Evolutionary conservation across 2,888 invertebrate genomes (phyloP).

Genomic region (Trachelus stipa): DNA sequence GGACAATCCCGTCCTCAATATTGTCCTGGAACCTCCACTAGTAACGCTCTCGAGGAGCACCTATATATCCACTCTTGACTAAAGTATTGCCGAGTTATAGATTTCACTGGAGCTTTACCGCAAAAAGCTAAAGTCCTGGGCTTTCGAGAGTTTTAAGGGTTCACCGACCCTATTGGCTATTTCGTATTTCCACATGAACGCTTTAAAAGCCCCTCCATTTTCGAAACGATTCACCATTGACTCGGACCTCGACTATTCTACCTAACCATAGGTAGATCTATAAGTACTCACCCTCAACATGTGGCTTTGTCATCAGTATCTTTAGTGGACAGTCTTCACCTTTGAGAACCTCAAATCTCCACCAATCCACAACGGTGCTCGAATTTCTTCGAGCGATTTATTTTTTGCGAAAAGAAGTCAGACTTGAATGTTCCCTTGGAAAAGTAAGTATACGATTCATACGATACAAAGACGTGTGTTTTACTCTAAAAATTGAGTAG

Average conservation of each 20-base stretch:
- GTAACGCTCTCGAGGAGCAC: too few relatives aligned
- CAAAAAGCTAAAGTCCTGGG: constrained; percentile 17
- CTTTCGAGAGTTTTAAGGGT: constrained; percentile 31
- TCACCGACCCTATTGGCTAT: constrained; percentile 27
- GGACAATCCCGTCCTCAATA: too few relatives aligned
- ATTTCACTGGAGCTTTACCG: constrained; percentile 21
- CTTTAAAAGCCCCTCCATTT: constrained; percentile 33
- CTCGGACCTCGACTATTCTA: background rate
- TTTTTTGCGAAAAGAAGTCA: background rate
- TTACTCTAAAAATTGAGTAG: background rate
- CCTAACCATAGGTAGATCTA: background rate
- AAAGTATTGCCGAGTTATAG: constrained; percentile 14
- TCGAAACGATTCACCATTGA: background rate
- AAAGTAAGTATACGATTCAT: background rate
- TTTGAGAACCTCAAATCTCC: background rate
- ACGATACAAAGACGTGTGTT: background rate
- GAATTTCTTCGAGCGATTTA: background rate
- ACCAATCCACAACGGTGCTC: background rate
- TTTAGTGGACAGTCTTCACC: constrained; percentile 25
- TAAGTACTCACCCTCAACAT: background rate
- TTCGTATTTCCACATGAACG: constrained; percentile 32
- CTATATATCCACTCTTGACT: too few relatives aligned
- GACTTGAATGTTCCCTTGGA: background rate
- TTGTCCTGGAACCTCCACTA: too few relatives aligned
- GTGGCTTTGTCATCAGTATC: constrained; percentile 32